Evolutionary conservation across 2,797 vertebrate genomes (phyloP), one percentile per base, ranked within the genome.

Genomic region (Peromyscus attwateri): DNA sequence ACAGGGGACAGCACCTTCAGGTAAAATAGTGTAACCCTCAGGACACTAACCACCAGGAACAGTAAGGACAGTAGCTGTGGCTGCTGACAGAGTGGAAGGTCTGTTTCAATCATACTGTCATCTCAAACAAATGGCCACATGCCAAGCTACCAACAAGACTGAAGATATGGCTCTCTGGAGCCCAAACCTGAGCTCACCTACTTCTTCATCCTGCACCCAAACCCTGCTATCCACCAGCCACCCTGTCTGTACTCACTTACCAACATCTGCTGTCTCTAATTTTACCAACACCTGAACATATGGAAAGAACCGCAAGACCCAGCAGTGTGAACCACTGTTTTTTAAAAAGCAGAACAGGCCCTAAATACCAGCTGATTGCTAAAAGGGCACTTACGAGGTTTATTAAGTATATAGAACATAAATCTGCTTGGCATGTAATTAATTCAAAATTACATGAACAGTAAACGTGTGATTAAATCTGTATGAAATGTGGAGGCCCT

Each of bases 401-500:
- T 99, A 99, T 98, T 99, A 99, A 99, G 98, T 99, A 98, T 98
- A 98, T 98, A 98, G 97, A 99, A 98, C 98, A 99, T 99, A 99
- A 99, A 99, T 99, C 98, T 98, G 98, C 98, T 99, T 99, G 98
- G 98, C 98, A 98, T 98, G 98, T 98, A 99, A 99, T 99, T 99
- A 99, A 99, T 99, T 99, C 98, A 99, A 99, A 99, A 99, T 98
- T 99, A 99, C 98, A 98, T 84, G 97, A 98, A 98, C 98, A 98
- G 98, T 99, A 99, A 99, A 98, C 98, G 98, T 98, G 98, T 98
- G 99, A 99, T 99, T 99, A 99, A 98, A 98, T 98, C 98, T 98
- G 98, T 83, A 1, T 80, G 96, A 98, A 98, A 98, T 97, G 98
- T 98, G 98, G 98, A 98, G 98, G 98, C 98, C 98, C 98, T 98